These are phyloP conservation scores for Siderastrea radians DNA, from an alignment of 92 coral and sea anemone genomes.

Conservation along the genomic window DNA sequence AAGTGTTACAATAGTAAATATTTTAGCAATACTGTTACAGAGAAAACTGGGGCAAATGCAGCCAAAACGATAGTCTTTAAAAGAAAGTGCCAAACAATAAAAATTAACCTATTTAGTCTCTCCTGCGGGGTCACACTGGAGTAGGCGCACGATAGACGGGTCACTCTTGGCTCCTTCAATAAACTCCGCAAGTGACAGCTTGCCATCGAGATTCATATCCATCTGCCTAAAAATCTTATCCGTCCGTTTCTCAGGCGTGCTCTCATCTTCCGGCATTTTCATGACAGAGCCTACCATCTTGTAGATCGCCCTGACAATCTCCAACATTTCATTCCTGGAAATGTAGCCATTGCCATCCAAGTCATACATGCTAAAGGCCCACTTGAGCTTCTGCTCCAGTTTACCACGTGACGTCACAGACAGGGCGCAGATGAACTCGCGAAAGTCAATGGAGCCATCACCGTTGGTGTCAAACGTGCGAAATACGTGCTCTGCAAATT, in stretches of 20 bases:
- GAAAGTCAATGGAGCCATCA: constrained; percentile 97
- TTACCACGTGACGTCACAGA: constrained; percentile 99
- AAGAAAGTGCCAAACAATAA: neutral
- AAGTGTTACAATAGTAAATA: neutral
- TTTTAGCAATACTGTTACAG: neutral
- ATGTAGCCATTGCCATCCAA: constrained; percentile 95
- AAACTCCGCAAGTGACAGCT: constrained; percentile 94
- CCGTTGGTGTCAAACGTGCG: constrained; percentile 94
- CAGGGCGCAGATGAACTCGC: constrained; percentile 98
- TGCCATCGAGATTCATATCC: constrained; percentile 97
- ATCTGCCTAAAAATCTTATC: constrained; percentile 98
- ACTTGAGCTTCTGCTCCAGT: constrained; percentile 95
- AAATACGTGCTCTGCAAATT: constrained; percentile 98
- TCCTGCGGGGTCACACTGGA: constrained; percentile 89
- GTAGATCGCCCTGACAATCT: constrained; percentile 95
- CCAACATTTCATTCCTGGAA: constrained; percentile 93
- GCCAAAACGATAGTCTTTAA: constrained; percentile 8
- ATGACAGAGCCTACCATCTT: constrained; percentile 98
- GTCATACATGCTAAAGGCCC: constrained; percentile 99
- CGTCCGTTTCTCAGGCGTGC: constrained; percentile 97
- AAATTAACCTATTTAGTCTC: neutral
- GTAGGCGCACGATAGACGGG: constrained; percentile 96
- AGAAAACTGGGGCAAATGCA: neutral
- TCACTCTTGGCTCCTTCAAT: constrained; percentile 99
- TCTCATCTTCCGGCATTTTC: constrained; percentile 99